Percentiles rank a stretch among this genome's conserved stretches.
These are phyloP conservation scores for Elaphurus davidianus DNA, from an alignment of 2,113 vertebrate species.

Conservation along the genomic window DNA sequence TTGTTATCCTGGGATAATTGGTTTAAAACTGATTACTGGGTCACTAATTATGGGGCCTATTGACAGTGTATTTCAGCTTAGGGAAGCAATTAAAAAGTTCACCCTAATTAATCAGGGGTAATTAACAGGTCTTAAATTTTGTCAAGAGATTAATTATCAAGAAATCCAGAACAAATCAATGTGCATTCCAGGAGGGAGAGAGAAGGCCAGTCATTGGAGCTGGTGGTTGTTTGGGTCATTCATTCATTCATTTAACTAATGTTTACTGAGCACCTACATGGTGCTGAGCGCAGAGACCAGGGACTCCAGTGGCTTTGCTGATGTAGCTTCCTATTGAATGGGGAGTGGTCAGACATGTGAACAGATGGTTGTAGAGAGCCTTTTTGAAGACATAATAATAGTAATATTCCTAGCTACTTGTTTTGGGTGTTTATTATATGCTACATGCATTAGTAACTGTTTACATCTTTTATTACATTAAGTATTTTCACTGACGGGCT, in stretches of 20 bases:
- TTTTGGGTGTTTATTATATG: background rate
- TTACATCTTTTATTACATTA: background rate
- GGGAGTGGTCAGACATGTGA: background rate
- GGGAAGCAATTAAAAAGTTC: slow-evolving; percentile 87
- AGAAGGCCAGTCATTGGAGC: background rate
- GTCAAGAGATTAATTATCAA: slow-evolving; percentile 83
- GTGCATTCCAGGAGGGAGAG: slow-evolving; percentile 28
- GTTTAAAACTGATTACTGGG: slow-evolving; percentile 82
- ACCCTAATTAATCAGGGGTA: slow-evolving; percentile 87
- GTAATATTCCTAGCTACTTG: too few relatives aligned
- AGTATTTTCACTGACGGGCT: background rate
- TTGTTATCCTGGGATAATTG: slow-evolving; percentile 78
- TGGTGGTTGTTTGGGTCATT: background rate
- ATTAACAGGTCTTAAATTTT: slow-evolving; percentile 85
- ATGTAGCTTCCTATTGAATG: background rate
- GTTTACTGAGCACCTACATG: slow-evolving; percentile 44
- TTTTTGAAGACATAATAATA: background rate
- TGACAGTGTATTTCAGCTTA: slow-evolving; percentile 80
- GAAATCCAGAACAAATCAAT: slow-evolving; percentile 79
- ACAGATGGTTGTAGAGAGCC: background rate
- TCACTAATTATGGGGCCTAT: slow-evolving; percentile 82
- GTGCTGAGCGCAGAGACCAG: background rate
- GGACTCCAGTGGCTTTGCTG: background rate
- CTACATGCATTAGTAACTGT: background rate
- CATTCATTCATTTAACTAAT: background rate